Percentiles rank a stretch among this genome's conserved stretches.
These are phyloP conservation scores for Aspidiotus rigidus DNA, from an alignment of 2,888 invertebrate species.

Conservation along the genomic window DNA sequence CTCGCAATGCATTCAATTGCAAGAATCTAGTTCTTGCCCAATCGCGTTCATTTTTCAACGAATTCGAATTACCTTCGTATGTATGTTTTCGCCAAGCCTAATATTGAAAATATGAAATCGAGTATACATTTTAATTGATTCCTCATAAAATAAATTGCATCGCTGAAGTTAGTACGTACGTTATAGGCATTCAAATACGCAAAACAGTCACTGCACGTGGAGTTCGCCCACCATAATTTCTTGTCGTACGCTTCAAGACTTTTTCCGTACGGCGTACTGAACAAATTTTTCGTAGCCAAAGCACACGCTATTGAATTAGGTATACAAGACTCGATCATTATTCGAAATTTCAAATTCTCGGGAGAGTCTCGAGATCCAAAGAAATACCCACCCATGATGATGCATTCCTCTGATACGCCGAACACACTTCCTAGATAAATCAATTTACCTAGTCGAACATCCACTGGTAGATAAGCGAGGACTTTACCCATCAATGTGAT, in stretches of 20 bases:
- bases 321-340: no score
- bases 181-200: conserved; percentile 70
- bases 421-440: conserved; percentile 79
- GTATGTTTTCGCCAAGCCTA: no score
- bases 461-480: conserved; percentile 72
- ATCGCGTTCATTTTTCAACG: no score
- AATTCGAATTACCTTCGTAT: no score
- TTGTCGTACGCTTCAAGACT: conserved; percentile 62
- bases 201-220: conserved; percentile 74
- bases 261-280: conserved; percentile 62
- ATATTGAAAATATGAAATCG: no score
- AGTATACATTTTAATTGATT: no score
- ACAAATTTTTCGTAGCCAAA: conserved; percentile 70
- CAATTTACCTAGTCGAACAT: conserved; percentile 70
- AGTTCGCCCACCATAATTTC: conserved; percentile 71
- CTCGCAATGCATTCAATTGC: conserved; percentile 60
- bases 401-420: conserved; percentile 70
- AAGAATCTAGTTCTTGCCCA: conserved; percentile 56
- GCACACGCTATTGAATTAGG: conserved; percentile 57
- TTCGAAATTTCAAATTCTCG: no score
- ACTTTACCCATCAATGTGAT: conserved; percentile 76
- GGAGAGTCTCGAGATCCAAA: no score
- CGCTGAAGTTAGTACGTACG: conserved; percentile 45
- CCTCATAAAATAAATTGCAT: no score
- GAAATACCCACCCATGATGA: conserved; percentile 60